Conservation (phyloP, 2,888 invertebrate species). For the Drosophila fulvimacula region DNA sequence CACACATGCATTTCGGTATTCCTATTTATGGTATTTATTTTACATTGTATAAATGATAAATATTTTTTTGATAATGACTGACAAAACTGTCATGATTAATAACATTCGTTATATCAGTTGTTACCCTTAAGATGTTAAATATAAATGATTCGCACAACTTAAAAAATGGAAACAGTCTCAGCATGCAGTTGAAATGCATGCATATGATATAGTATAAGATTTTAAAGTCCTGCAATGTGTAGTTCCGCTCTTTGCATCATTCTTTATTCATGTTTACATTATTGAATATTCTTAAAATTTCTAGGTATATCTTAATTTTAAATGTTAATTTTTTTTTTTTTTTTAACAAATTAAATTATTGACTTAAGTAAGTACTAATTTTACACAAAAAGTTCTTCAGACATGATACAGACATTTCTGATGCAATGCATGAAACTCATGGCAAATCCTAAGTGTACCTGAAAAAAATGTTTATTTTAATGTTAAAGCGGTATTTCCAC, state of each 20-base stretch:
- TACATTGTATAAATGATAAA: constrained; percentile 4
- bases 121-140: not conserved
- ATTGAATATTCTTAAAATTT: constrained; percentile 7
- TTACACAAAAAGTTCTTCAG: constrained; percentile 6
- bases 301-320: constrained; percentile 9
- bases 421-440: constrained; percentile 4
- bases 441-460: constrained; percentile 9
- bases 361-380: constrained; percentile 7
- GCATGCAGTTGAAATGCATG: not conserved
- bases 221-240: constrained; percentile 9
- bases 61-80: not conserved
- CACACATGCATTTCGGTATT: not conserved
- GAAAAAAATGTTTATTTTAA: constrained; percentile 6
- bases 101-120: not conserved
- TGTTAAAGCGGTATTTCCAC: constrained; percentile 4
- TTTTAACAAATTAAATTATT: constrained; percentile 4
- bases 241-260: constrained; percentile 2
- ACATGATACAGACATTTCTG: not conserved
- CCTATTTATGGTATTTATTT: constrained; percentile 6
- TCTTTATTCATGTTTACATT: constrained; percentile 1
- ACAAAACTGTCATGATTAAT: constrained; percentile 2
- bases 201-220: constrained; percentile 9
- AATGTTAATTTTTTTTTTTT: not conserved
- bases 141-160: not conserved
- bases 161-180: constrained; percentile 3